A percentile compares a stretch with the other conserved stretches of the same genome.
phyloP scores from a whole-genome alignment of 2,888 invertebrate species.

The Altica lythri region DNA sequence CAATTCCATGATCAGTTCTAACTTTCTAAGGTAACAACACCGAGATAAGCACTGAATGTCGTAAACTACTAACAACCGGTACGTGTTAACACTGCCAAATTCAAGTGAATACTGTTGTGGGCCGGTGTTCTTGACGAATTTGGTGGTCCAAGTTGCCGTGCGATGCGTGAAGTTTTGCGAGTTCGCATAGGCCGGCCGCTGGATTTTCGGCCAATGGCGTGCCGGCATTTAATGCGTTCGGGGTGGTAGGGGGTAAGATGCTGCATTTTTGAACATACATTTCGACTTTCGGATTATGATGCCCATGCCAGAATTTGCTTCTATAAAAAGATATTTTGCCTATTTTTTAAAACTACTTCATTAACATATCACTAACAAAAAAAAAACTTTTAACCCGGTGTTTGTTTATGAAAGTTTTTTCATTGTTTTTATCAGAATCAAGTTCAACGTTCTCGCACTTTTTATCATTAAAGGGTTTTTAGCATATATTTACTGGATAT shows the following conservation, averaged over 20 bases:
- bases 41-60: conserved; percentile 24
- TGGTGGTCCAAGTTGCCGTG: conserved; percentile 48
- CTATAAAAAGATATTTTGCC: too few species aligned
- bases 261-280: conserved; percentile 56
- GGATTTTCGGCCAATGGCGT: conserved; percentile 54
- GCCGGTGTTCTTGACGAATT: conserved; percentile 49
- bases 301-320: conserved; percentile 31
- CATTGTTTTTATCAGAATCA: too few species aligned
- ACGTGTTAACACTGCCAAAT: conserved; percentile 33
- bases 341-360: too few species aligned
- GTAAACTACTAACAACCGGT: conserved; percentile 41
- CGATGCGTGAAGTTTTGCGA: conserved; percentile 54
- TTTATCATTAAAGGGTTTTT: too few species aligned
- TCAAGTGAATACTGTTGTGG: conserved; percentile 27
- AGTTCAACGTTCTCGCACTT: too few species aligned
- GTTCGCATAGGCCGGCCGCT: conserved; percentile 53
- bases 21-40: conserved; percentile 27
- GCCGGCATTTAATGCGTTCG: conserved; percentile 52
- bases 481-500: too few species aligned
- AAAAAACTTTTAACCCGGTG: too few species aligned
- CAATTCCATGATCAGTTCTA: conserved; percentile 24
- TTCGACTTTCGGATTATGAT: conserved; percentile 47
- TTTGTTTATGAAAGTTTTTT: too few species aligned
- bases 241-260: conserved; percentile 55
- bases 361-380: too few species aligned